Conservation (phyloP, 2,888 invertebrate genomes). For the Urechis unicinctus region DNA sequence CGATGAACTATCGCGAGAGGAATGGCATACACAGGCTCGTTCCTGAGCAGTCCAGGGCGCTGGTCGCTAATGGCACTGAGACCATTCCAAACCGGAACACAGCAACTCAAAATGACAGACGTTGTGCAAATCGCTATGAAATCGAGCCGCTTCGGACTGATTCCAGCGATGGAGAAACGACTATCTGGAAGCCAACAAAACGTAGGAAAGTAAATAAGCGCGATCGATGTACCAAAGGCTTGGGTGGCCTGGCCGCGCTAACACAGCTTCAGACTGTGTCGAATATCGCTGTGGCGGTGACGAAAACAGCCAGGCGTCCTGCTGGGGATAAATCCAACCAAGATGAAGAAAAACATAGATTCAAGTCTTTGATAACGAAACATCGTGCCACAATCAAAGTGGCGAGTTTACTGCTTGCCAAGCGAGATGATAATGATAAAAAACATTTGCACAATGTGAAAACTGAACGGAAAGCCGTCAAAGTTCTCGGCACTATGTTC, state of each 20-base stretch:
- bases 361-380: constrained; percentile 33
- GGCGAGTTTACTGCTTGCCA: constrained; percentile 36
- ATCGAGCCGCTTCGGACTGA: not conserved
- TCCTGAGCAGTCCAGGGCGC: not conserved
- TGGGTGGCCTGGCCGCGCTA: not conserved
- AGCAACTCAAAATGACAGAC: not conserved
- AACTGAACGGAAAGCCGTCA: constrained; percentile 91
- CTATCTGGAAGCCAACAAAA: too few relatives aligned
- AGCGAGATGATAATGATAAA: constrained; percentile 26
- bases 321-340: not conserved
- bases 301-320: too few relatives aligned
- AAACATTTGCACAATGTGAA: constrained; percentile 56
- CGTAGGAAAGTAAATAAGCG: too few relatives aligned
- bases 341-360: constrained; percentile 3
- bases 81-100: too few relatives aligned
- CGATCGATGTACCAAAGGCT: not conserved
- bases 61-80: too few relatives aligned
- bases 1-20: too few relatives aligned
- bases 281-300: not conserved
- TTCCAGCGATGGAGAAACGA: not conserved
- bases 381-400: constrained; percentile 41
- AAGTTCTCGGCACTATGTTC: constrained; percentile 54
- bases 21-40: too few relatives aligned
- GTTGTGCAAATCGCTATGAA: not conserved
- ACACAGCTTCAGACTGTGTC: not conserved